phyloP scores from a whole-genome alignment of 1,140 invertebrate species.

The Steinernema feltiae region DNA sequence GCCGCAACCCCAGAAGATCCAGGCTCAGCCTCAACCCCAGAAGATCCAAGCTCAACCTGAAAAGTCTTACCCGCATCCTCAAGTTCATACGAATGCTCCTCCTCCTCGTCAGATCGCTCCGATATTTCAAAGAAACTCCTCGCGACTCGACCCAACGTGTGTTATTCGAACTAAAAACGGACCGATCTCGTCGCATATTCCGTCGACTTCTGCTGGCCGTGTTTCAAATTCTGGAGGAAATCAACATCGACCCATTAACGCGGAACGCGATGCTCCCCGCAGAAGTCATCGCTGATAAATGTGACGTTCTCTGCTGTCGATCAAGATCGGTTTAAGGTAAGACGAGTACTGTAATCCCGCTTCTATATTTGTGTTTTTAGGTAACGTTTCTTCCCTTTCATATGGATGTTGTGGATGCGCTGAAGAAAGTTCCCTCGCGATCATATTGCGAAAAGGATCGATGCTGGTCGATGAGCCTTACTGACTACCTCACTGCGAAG shows the following conservation, averaged over 20 bases:
- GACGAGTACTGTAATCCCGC: not conserved
- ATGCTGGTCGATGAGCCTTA: not conserved
- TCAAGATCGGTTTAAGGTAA: not conserved
- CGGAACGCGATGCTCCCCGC: too few species aligned
- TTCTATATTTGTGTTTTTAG: not conserved
- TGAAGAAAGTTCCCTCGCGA: not conserved
- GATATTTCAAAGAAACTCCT: not conserved
- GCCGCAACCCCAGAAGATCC: too few species aligned
- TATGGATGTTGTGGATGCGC: not conserved
- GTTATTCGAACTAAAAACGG: not conserved
- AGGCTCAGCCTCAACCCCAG: too few species aligned
- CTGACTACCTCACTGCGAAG: not conserved
- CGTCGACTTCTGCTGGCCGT: not conserved
- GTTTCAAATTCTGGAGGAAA: not conserved
- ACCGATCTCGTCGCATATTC: not conserved
- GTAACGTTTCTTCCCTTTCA: not conserved
- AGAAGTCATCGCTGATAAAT: not conserved
- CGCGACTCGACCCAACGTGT: not conserved
- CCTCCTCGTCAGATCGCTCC: not conserved
- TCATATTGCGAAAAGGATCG: not conserved
- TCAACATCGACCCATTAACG: too few species aligned
- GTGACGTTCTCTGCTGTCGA: not conserved
- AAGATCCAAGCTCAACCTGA: not conserved
- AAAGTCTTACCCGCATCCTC: not conserved
- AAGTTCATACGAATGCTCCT: not conserved